These are phyloP conservation scores for Nasua narica DNA, from an alignment of 2,797 vertebrate genomes.

Conservation along the genomic window DNA sequence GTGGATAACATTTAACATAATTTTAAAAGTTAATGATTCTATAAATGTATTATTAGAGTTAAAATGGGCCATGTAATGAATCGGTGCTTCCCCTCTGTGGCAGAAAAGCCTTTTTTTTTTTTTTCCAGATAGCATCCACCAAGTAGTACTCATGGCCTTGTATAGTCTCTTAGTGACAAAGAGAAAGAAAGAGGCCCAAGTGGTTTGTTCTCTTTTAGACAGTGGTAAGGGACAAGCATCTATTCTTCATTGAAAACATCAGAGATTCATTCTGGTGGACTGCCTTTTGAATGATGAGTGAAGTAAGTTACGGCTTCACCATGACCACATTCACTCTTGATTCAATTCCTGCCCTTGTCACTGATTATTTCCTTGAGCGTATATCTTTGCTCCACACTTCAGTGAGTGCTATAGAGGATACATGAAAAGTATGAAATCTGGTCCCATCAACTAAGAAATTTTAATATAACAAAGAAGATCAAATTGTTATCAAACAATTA, in stretches of 20 bases:
- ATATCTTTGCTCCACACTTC: not conserved
- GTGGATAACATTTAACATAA: constrained; percentile 31
- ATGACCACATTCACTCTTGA: not conserved
- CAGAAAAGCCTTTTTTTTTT: not conserved
- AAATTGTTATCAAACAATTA: not conserved
- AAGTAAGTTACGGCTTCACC: not conserved
- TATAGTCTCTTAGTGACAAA: not conserved
- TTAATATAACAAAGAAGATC: not conserved
- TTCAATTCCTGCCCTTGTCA: not conserved
- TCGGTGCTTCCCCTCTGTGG: constrained; percentile 28
- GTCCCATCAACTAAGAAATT: constrained; percentile 1
- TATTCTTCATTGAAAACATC: not conserved
- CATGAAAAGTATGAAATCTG: not conserved
- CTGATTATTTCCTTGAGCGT: not conserved
- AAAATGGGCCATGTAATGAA: constrained; percentile 26
- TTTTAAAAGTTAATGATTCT: constrained; percentile 40
- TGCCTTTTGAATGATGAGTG: not conserved
- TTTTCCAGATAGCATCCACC: not conserved
- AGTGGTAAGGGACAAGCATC: not conserved
- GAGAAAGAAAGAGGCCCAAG: not conserved
- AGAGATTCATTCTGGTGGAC: not conserved
- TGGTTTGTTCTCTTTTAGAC: constrained; percentile 4
- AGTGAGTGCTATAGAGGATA: not conserved
- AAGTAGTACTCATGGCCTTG: not conserved
- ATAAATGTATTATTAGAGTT: constrained; percentile 34